Percentiles rank a stretch among this genome's conserved stretches.
Evolutionary conservation across 1,140 invertebrate genomes (phyloP).

Genomic region (Gryllus bimaculatus): DNA sequence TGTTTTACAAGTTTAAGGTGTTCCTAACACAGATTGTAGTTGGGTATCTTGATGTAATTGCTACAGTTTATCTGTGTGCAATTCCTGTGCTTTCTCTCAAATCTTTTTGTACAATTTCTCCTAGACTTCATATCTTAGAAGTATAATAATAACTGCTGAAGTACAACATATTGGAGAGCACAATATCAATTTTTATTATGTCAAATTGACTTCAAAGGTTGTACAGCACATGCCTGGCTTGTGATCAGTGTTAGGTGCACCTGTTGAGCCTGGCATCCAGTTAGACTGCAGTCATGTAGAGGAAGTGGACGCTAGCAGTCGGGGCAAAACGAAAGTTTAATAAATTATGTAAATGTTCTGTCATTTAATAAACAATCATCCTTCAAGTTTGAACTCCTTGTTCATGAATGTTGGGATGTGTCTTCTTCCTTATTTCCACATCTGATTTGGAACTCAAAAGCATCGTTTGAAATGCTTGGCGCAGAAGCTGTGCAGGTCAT

Average conservation of each 20-base stretch:
- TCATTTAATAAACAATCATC: slow-evolving; percentile 6
- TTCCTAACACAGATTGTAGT: slow-evolving; percentile 1
- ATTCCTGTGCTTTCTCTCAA: neutral
- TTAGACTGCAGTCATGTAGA: slow-evolving; percentile 1
- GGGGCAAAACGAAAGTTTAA: slow-evolving; percentile 4
- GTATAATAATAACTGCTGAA: neutral
- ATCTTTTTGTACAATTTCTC: neutral
- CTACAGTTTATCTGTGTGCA: neutral
- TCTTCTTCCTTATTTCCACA: no score
- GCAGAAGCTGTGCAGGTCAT: slow-evolving; percentile 35
- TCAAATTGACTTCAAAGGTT: neutral
- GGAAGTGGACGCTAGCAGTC: neutral
- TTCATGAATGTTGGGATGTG: no score
- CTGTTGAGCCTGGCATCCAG: neutral
- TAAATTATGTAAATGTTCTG: slow-evolving; percentile 6
- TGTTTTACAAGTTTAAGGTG: neutral
- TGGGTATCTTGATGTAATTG: neutral
- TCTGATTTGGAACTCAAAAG: slow-evolving; percentile 15
- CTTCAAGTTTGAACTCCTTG: neutral
- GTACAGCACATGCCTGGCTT: neutral
- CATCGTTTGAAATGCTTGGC: slow-evolving; percentile 40
- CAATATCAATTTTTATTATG: neutral
- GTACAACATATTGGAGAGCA: neutral
- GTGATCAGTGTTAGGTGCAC: slow-evolving; percentile 3
- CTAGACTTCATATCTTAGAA: no score